These are phyloP conservation scores for Aproaerema taeniolella DNA, from an alignment of 2,888 invertebrate genomes.

Conservation along the genomic window DNA sequence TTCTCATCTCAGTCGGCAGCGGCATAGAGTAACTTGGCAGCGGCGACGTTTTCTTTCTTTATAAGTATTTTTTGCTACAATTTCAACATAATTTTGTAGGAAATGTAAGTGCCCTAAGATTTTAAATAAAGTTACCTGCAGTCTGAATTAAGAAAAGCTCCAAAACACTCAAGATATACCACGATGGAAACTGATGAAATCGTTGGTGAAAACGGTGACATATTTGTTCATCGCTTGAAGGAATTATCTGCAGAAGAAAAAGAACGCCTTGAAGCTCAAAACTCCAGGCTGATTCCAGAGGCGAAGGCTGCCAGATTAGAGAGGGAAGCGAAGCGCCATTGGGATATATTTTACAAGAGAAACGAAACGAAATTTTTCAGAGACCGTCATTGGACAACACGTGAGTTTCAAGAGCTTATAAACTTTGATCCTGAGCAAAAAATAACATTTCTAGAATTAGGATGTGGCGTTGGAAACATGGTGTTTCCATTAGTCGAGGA, in stretches of 20 bases:
- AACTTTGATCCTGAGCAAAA: conserved; percentile 71
- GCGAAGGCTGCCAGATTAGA: conserved; percentile 88
- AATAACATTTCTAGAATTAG: conserved; percentile 86
- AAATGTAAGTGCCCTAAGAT: no score
- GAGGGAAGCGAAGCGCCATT: conserved; percentile 89
- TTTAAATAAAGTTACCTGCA: neutral
- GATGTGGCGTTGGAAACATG: conserved; percentile 98
- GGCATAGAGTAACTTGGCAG: no score
- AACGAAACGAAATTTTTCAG: conserved; percentile 96
- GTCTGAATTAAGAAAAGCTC: no score
- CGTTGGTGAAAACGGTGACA: conserved; percentile 34
- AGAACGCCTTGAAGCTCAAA: conserved; percentile 80
- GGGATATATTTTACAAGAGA: conserved; percentile 98
- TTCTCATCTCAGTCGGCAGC: no score
- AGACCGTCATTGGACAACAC: conserved; percentile 97
- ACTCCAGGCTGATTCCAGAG: conserved; percentile 75
- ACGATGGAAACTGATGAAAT: conserved; percentile 58
- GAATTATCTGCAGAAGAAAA: conserved; percentile 78
- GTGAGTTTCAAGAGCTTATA: conserved; percentile 92
- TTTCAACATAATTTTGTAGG: no score
- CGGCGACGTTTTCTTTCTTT: no score
- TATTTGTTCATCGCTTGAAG: conserved; percentile 64
- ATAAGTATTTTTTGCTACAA: no score
- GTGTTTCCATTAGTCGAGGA: conserved; percentile 93
- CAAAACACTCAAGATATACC: no score